phyloP scores from a whole-genome alignment of 2,113 vertebrate species.

The Hydropotes inermis region DNA sequence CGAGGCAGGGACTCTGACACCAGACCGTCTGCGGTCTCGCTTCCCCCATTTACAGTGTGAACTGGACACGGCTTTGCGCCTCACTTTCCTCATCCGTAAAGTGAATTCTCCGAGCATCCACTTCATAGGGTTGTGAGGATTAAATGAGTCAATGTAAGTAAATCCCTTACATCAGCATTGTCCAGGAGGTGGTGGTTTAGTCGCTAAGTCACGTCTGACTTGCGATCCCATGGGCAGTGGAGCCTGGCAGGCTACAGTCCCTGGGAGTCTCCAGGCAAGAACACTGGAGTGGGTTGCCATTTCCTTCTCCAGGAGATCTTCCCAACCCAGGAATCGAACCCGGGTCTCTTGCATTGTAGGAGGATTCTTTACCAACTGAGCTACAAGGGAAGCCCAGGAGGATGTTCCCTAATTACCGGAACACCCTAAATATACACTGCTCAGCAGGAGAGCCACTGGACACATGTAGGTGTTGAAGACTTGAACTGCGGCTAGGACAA shows the following conservation, averaged over 20 bases:
- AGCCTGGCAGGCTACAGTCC: neutral
- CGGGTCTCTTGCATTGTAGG: neutral
- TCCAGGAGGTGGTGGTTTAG: neutral
- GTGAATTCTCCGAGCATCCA: neutral
- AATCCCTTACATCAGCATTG: neutral
- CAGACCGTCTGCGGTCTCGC: neutral
- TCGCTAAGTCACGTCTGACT: rapidly evolving
- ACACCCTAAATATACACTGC: neutral
- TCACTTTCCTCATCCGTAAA: neutral
- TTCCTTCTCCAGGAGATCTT: neutral
- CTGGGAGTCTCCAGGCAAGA: neutral
- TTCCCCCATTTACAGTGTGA: neutral
- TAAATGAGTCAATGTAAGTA: neutral
- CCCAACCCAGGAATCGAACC: neutral
- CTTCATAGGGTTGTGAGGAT: neutral
- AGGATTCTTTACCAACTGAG: neutral
- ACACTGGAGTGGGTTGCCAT: neutral
- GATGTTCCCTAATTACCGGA: neutral
- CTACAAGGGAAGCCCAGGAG: neutral
- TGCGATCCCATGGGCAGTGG: neutral
- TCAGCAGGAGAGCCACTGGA: neutral
- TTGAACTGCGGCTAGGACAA: neutral
- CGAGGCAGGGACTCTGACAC: no score
- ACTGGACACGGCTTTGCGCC: neutral
- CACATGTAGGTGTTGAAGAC: neutral